Conservation (phyloP, 2,888 invertebrate genomes). For the Pandemis corylana region DNA sequence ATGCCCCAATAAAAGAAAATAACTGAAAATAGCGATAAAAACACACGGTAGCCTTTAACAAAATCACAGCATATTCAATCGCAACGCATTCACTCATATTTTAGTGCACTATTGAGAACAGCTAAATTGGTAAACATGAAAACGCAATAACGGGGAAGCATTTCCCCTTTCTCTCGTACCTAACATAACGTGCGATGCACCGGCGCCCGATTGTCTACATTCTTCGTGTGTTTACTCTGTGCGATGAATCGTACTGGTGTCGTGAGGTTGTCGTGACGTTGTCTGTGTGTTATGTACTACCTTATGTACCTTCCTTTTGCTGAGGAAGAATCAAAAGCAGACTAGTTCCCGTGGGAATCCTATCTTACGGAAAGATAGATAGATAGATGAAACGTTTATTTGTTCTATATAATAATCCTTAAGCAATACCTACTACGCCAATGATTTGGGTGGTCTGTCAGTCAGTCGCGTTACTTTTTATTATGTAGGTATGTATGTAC, state of each 20-base stretch:
- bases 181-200: constrained; percentile 37
- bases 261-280: constrained; percentile 47
- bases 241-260: constrained; percentile 42
- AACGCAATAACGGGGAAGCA: constrained; percentile 39
- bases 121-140: constrained; percentile 35
- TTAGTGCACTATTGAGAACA: constrained; percentile 19
- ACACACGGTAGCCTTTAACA: neutral
- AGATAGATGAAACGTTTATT: too few relatives aligned
- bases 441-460: too few relatives aligned
- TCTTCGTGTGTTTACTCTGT: constrained; percentile 47
- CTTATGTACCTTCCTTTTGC: too few relatives aligned
- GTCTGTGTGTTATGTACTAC: too few relatives aligned
- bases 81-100: constrained; percentile 32
- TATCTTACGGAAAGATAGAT: too few relatives aligned
- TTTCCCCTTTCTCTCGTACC: constrained; percentile 48
- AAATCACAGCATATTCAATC: constrained; percentile 34
- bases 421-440: too few relatives aligned
- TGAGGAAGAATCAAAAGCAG: too few relatives aligned
- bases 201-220: constrained; percentile 62
- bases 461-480: too few relatives aligned
- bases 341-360: too few relatives aligned
- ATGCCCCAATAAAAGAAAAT: neutral
- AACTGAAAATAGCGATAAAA: neutral
- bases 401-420: too few relatives aligned
- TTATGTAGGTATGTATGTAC: too few relatives aligned